Evolutionary conservation across 2,113 vertebrate genomes (phyloP), one percentile per base, ranked within the genome.

Genomic region (Todiramphus saurophagus): DNA sequence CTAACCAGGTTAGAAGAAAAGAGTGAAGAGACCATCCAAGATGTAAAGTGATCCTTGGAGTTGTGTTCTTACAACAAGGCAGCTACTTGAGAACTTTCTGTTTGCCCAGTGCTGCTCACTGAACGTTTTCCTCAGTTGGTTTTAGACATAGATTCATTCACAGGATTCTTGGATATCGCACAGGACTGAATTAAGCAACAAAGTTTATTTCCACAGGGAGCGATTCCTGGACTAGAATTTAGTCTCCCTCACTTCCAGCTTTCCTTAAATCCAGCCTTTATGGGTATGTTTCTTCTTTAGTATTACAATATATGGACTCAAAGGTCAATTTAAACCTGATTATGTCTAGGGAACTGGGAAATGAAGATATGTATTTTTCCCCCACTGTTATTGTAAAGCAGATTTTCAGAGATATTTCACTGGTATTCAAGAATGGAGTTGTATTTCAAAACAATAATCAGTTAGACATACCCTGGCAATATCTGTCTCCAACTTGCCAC

Each of bases 401-500:
- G 24, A 41, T 37, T 4, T 56, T 81, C 59, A 63, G 46, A 74
- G 33, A 56, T 37, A 13, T 86, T 94, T 58, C 58, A 60, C 24
- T 64, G 33, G 50, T 73, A 77, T 46, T 95, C 43, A 78, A 70
- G 46, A 89, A 64, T 58, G 10, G 68, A 90, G 35, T 19, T 94
- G 60, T 41, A 66, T 76, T 79, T 83, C 46, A 64, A 72, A 92
- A 63, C 10, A 56, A 77, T 46, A 79, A 69, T 25, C 25, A 78
- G 19, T 44, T 67, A 91, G 41, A 98, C 98, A 37, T 97, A 99
- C 99, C 97, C 96, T 98, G 98, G 95, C 99, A 99, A 70, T 97
- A 91, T 92, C 96, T 98, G 18, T 83, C 63, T 77, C 94, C 98
- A 66, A 64, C 76, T 66, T 82, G 97, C 99, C 99, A 99, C 13